phyloP scores from a whole-genome alignment of 1,140 invertebrate species.

The Solenopsis invicta region DNA sequence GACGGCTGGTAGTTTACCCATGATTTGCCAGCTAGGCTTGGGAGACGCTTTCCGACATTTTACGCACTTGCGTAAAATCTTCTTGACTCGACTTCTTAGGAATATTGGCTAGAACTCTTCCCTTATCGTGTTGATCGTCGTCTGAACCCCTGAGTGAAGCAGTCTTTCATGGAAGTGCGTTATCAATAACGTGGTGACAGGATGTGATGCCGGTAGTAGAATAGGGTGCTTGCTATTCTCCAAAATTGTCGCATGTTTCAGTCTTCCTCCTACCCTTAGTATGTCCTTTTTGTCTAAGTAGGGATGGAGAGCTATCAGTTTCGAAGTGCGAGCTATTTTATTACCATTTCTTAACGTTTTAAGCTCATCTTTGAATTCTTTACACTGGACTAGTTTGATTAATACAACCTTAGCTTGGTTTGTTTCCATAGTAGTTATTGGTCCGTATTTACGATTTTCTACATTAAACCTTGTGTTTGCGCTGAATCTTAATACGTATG shows the following conservation, averaged over 20 bases:
- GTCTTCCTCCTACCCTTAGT: background rate
- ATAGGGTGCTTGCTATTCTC: background rate
- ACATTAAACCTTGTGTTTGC: background rate
- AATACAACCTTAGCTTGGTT: no score
- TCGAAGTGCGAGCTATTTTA: background rate
- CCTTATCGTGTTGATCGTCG: background rate
- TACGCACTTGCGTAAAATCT: background rate
- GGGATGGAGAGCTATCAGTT: background rate
- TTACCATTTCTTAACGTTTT: background rate
- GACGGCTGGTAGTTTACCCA: background rate
- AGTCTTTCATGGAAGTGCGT: background rate
- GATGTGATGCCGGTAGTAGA: background rate
- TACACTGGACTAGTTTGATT: background rate
- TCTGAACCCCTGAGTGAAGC: background rate
- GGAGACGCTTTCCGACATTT: background rate
- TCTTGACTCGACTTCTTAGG: background rate
- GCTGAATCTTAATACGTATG: background rate
- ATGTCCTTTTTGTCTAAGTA: background rate
- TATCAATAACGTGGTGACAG: background rate
- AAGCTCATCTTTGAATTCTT: background rate
- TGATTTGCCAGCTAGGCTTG: background rate
- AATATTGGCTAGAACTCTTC: constrained; percentile 11
- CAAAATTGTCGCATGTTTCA: background rate
- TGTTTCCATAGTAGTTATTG: no score
- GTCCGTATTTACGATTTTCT: background rate